Evolutionary conservation across 2,888 invertebrate species (phyloP), one percentile per base, ranked within the genome.

Genomic region (Polylopha cassiicola): DNA sequence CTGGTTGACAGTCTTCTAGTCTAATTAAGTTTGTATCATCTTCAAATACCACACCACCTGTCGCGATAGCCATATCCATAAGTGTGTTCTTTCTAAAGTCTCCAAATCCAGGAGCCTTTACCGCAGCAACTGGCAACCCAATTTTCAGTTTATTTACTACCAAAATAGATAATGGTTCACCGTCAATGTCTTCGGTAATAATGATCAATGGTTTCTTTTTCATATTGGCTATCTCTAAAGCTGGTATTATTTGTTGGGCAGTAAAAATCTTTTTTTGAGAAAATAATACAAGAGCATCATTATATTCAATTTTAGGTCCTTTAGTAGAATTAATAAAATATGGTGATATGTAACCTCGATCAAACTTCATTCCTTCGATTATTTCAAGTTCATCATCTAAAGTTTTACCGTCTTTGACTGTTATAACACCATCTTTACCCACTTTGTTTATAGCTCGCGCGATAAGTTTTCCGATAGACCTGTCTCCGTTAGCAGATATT

Each of bases 281-380:
- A 57, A 97, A 91, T 21, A 99, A 87, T 24, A 99, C 75, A 9
- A 97, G 85, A 5, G 96, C 95, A 76, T 99, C 97, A 79, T 95
- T 95, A 70, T 95, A 99, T 85, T 99, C 99, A 30, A 97, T 95
- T 85, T 94, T 98, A 8, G 97, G 96, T 24, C 97, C 98, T 87
- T 99, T 99, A n/a, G 92, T 86, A 3, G 97, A 95, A 74, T 99
- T 99, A 51, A 99, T 98, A 74, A 99, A 99, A 73, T 99, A 99
- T 0, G 99, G 99, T 2, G 99, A 99, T 65, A 99, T 95, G 78
- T 95, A 99, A 26, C 99, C 99, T 45, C 98, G 89, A 64, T 99
- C 99, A 78, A 99, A 98, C 80, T 97, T 97, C 97, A 99, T 96
- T 36, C 99, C 99, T 80, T 99, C 99, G 63, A 95, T 95, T 13